phyloP scores from a whole-genome alignment of 1,140 invertebrate species.

The Popillia japonica region DNA sequence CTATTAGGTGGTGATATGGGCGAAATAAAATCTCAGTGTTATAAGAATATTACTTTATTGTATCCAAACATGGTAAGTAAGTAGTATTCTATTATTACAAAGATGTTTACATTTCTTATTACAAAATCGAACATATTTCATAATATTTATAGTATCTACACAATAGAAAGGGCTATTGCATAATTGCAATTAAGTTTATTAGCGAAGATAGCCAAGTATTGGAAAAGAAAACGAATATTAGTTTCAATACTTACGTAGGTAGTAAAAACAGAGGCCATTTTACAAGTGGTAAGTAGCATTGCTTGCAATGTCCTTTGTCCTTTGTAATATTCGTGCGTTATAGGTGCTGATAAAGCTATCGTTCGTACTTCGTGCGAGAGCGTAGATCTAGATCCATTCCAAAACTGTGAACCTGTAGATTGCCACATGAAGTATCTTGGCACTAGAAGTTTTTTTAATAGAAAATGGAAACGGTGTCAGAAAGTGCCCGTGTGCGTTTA shows the following conservation, averaged over 20 bases:
- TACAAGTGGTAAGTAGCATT: not conserved
- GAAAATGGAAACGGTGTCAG: conserved; percentile 59
- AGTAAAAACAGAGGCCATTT: not conserved
- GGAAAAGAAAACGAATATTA: conserved; percentile 43
- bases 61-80: conserved; percentile 50
- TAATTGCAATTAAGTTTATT: conserved; percentile 46
- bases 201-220: conserved; percentile 21
- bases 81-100: not conserved
- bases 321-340: not conserved
- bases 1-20: conserved; percentile 49
- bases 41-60: conserved; percentile 47
- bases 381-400: conserved; percentile 63
- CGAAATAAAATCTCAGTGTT: conserved; percentile 39
- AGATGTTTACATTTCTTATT: not conserved
- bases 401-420: conserved; percentile 63
- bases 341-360: conserved; percentile 40
- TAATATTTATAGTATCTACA: conserved; percentile 46
- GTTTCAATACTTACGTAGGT: conserved; percentile 43
- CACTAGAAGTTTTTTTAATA: conserved; percentile 60
- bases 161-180: conserved; percentile 47
- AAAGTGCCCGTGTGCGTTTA: conserved; percentile 58
- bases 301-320: not conserved
- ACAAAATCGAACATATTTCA: not conserved
- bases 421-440: conserved; percentile 65
- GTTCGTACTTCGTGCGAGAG: conserved; percentile 58